Evolutionary conservation across 1,140 invertebrate genomes (phyloP), one percentile per base, ranked within the genome.

Genomic region (Macrobrachium nipponense): DNA sequence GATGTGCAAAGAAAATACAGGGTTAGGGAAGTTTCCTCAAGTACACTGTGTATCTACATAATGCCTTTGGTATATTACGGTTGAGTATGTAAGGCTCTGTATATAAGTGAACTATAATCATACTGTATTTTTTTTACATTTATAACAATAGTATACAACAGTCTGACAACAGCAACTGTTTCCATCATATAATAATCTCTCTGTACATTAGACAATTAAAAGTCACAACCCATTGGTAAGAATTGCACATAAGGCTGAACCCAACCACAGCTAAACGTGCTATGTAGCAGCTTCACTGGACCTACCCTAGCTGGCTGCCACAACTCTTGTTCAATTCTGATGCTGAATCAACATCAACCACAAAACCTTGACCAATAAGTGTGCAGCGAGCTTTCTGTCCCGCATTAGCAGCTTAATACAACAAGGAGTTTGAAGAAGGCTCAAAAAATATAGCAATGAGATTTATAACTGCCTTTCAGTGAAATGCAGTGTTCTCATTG

Each of bases 71-170:
- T 87, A 87, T 87, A 87, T 79, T 81, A 87, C 79, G 81, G 80
- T 82, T 87, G 85, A 87, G 85, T 87, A 87, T 87, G 85, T 87
- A 87, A 87, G 85, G 85, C 85, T 87, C 85, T 87, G 85, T 87
- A 87, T 87, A 87, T 76, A 82, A 81, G 85, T 87, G 79, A 87
- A 80, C 72, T 87, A 87, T 81, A 81, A 81, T 87, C 75, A 87
- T 87, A 73, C 51, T 51, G 51, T 51, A 51, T 51, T 51, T 73
- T 87, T 81, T 73, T 81, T 87, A 87, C 85, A 87, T 87, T 87
- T 75, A 87, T 81, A 87, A 87, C 79, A 87, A 87, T 87, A 86
- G 85, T 87, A 81, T 87, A 87, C 85, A 87, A 87, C 85, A 87
- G 80, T 87, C 79, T 87, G 85, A 87, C 85, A 87, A 81, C 79